Percentiles rank a stretch among this genome's conserved stretches.
phyloP scores from a whole-genome alignment of 2,888 invertebrate species.

The Orchesellides sinensis region DNA sequence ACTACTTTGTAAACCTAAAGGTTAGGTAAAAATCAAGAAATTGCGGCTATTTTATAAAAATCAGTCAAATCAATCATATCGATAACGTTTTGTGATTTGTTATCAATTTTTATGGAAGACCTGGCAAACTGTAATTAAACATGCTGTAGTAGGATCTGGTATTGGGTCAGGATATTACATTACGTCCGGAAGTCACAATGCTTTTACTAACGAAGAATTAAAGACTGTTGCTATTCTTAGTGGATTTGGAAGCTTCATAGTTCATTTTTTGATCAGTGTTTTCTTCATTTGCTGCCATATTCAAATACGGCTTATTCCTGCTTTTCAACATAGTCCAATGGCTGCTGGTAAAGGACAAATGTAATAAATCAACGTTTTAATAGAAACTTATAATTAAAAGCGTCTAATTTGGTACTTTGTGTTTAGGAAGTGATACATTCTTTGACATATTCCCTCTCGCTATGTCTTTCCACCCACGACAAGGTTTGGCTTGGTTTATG shows the following conservation, averaged over 20 bases:
- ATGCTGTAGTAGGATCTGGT: background rate
- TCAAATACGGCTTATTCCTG: background rate
- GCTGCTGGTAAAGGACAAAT: background rate
- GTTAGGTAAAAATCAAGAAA: too few species aligned
- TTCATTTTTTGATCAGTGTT: background rate
- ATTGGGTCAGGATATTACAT: conserved; percentile 32
- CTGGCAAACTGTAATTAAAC: conserved; percentile 26
- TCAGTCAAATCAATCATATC: too few species aligned
- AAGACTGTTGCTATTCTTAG: conserved; percentile 8
- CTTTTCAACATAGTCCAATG: background rate
- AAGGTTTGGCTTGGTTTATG: background rate
- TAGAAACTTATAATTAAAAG: background rate
- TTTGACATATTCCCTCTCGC: conserved; percentile 31
- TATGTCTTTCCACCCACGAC: background rate
- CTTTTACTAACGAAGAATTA: conserved; percentile 21
- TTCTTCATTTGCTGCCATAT: conserved; percentile 8
- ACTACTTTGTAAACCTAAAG: background rate
- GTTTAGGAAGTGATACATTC: conserved; percentile 15
- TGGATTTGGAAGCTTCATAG: background rate
- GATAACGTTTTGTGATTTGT: too few species aligned
- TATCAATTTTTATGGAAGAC: too few species aligned
- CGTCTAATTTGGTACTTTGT: background rate
- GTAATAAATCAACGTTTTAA: background rate
- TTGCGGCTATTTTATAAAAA: too few species aligned
- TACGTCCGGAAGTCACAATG: conserved; percentile 30